These are phyloP conservation scores for Tridacna crocea DNA, from an alignment of 2,888 invertebrate species.

Conservation along the genomic window DNA sequence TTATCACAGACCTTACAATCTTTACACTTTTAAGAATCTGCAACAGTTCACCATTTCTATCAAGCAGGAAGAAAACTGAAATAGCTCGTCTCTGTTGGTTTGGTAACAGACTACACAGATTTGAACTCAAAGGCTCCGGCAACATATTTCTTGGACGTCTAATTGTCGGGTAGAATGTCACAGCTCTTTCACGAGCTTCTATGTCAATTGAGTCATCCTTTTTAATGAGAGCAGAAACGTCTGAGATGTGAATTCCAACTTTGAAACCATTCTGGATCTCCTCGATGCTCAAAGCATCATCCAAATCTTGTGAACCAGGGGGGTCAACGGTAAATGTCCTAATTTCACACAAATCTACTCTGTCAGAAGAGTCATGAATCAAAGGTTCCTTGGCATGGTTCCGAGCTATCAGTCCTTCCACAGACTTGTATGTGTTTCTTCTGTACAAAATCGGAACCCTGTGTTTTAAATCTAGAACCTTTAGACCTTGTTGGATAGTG, in stretches of 20 bases:
- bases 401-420: constrained; percentile 27
- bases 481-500: constrained; percentile 43
- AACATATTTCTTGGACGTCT: constrained; percentile 64
- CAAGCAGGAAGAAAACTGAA: constrained; percentile 66
- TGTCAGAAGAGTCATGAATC: constrained; percentile 20
- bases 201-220: constrained; percentile 62
- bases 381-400: neutral
- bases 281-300: constrained; percentile 68
- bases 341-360: constrained; percentile 55
- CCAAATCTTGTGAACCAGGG: constrained; percentile 62
- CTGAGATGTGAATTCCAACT: constrained; percentile 72
- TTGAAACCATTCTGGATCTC: constrained; percentile 35
- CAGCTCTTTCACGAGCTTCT: constrained; percentile 66
- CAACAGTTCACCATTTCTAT: constrained; percentile 50
- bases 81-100: constrained; percentile 62
- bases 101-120: constrained; percentile 66
- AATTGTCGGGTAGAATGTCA: constrained; percentile 61
- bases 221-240: constrained; percentile 62
- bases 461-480: constrained; percentile 53
- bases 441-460: constrained; percentile 57
- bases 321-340: constrained; percentile 71
- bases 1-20: constrained; percentile 54
- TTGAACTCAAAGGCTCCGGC: constrained; percentile 69
- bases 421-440: constrained; percentile 37
- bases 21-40: constrained; percentile 37